Percentiles rank a stretch among this genome's conserved stretches.
phyloP scores from a whole-genome alignment of 1,140 invertebrate genomes.

The Luehdorfia chinensis region DNA sequence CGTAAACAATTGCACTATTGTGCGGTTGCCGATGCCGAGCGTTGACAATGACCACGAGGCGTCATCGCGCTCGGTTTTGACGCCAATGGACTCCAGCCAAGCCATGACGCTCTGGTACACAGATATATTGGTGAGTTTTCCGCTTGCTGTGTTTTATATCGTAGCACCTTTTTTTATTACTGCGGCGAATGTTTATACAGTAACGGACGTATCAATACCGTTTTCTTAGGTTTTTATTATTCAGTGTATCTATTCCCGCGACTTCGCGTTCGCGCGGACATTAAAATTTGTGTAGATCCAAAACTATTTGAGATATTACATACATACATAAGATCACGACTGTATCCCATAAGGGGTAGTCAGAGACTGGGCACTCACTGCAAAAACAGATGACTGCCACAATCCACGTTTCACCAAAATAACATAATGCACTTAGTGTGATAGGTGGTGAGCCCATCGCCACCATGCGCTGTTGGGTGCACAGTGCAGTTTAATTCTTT shows the following conservation, averaged over 20 bases:
- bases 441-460: too few species aligned
- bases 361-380: too few species aligned
- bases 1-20: conserved; percentile 42
- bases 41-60: conserved; percentile 64
- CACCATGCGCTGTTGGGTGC: too few species aligned
- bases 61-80: conserved; percentile 49
- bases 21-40: conserved; percentile 40
- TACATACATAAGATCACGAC: too few species aligned
- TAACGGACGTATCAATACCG: background rate
- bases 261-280: too few species aligned
- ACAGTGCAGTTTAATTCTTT: too few species aligned
- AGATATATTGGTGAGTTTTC: conserved; percentile 67
- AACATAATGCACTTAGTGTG: too few species aligned
- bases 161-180: conserved; percentile 19
- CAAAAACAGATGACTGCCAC: too few species aligned
- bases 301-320: too few species aligned
- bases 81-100: conserved; percentile 65
- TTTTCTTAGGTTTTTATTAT: background rate
- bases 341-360: too few species aligned
- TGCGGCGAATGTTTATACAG: conserved; percentile 27
- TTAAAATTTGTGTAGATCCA: too few species aligned
- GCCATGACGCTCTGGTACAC: conserved; percentile 73
- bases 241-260: background rate
- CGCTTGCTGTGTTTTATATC: conserved; percentile 20
- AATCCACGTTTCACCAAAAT: too few species aligned